phyloP scores from a whole-genome alignment of 1,140 invertebrate species.

The Tetramorium alpestre region DNA sequence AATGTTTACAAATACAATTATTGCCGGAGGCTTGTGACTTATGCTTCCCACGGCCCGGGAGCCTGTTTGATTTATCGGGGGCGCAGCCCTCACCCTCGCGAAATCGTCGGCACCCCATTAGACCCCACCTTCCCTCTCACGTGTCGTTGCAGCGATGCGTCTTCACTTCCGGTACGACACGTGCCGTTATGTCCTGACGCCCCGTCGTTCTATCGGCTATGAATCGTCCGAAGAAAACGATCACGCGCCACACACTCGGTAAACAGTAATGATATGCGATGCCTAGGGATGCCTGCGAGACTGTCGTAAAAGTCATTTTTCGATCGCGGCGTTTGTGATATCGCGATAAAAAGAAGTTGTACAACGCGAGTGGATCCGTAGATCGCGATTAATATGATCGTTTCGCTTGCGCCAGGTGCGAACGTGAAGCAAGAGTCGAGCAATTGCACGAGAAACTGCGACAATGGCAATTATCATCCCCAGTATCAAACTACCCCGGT shows the following conservation, averaged over 20 bases:
- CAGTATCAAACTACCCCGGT: conserved; percentile 65
- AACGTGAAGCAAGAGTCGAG: conserved; percentile 75
- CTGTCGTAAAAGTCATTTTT: neutral
- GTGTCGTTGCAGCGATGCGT: conserved; percentile 79
- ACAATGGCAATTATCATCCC: conserved; percentile 64
- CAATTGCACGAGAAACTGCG: conserved; percentile 70
- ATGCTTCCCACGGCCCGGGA: conserved; percentile 77
- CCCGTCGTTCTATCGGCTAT: conserved; percentile 25
- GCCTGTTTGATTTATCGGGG: conserved; percentile 77
- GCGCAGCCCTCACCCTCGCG: conserved; percentile 69
- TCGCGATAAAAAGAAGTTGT: neutral
- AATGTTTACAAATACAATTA: conserved; percentile 78
- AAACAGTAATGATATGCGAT: conserved; percentile 49
- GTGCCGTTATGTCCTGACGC: conserved; percentile 73
- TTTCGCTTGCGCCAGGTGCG: conserved; percentile 55
- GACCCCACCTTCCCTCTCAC: conserved; percentile 67
- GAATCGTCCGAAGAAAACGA: conserved; percentile 55
- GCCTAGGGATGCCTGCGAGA: neutral
- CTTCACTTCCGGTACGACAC: conserved; percentile 79
- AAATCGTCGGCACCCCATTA: conserved; percentile 72
- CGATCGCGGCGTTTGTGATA: neutral
- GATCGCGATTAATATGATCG: neutral
- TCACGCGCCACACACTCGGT: conserved; percentile 22
- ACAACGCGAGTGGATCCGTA: neutral
- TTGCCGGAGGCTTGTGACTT: conserved; percentile 75